Evolutionary conservation across 2,113 vertebrate species (phyloP).

Genomic region (Collichthys lucidus): DNA sequence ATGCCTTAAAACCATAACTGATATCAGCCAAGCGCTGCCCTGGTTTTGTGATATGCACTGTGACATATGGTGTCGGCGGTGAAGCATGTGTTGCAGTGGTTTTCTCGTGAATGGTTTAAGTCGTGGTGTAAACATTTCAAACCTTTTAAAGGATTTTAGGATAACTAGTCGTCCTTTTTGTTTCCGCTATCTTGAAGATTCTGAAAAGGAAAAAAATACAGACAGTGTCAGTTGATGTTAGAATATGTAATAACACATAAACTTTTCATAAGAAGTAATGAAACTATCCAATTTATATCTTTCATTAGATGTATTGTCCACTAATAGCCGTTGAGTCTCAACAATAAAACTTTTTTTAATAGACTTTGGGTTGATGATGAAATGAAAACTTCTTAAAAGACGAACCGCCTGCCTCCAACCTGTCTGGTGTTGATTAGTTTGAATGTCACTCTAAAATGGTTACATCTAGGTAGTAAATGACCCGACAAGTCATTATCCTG

Average conservation of each 20-base stretch:
- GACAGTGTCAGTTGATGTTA: neutral
- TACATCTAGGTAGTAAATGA: neutral
- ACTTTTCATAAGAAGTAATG: neutral
- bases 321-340: neutral
- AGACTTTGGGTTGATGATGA: neutral
- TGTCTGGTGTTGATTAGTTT: neutral
- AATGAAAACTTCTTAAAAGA: neutral
- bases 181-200: slow-evolving; percentile 63
- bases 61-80: slow-evolving; percentile 3
- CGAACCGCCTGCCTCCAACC: neutral
- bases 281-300: neutral
- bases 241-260: neutral
- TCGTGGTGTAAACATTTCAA: slow-evolving; percentile 6
- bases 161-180: slow-evolving; percentile 76
- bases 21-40: neutral
- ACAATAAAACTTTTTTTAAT: neutral
- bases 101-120: neutral
- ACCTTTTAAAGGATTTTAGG: neutral
- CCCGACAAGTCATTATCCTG: slow-evolving; percentile 1
- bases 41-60: neutral
- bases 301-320: too few relatives aligned
- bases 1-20: slow-evolving; percentile 26
- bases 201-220: slow-evolving; percentile 51
- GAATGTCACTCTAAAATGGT: neutral
- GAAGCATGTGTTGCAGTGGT: slow-evolving; percentile 14